Evolutionary conservation across 1,140 invertebrate genomes (phyloP).

Genomic region (Calycopis cecrops): DNA sequence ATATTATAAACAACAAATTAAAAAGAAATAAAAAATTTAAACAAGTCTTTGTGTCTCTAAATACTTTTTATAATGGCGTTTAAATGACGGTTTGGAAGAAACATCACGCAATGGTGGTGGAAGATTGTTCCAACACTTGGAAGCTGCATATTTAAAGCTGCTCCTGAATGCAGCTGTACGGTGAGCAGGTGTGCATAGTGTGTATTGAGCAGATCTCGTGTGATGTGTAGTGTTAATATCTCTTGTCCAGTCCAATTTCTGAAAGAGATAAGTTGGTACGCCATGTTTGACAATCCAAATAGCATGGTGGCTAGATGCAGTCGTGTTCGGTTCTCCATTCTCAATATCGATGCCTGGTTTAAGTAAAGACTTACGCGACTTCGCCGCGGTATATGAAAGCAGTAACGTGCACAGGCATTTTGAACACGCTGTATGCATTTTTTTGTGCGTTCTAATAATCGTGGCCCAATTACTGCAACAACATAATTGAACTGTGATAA

Average conservation of each 20-base stretch:
- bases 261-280: not conserved
- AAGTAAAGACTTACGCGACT: slow-evolving; percentile 17
- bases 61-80: too few relatives aligned
- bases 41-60: too few relatives aligned
- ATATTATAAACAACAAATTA: too few relatives aligned
- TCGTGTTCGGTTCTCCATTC: slow-evolving; percentile 10
- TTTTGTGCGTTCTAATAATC: slow-evolving; percentile 13
- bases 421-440: slow-evolving; percentile 23
- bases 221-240: slow-evolving; percentile 1
- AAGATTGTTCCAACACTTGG: too few relatives aligned
- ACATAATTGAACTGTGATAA: slow-evolving; percentile 23
- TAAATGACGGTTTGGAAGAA: too few relatives aligned
- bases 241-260: slow-evolving; percentile 9
- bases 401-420: slow-evolving; percentile 20
- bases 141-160: slow-evolving; percentile 8
- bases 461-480: slow-evolving; percentile 19
- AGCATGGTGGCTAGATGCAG: slow-evolving; percentile 15
- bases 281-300: slow-evolving; percentile 6
- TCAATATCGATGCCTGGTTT: slow-evolving; percentile 8
- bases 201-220: not conserved
- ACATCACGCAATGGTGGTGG: too few relatives aligned
- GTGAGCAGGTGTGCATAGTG: not conserved
- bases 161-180: slow-evolving; percentile 5
- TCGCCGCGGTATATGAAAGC: slow-evolving; percentile 18
- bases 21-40: too few relatives aligned